phyloP scores from a whole-genome alignment of 1,140 invertebrate species.

The Trachymyrmex cornetzi region DNA sequence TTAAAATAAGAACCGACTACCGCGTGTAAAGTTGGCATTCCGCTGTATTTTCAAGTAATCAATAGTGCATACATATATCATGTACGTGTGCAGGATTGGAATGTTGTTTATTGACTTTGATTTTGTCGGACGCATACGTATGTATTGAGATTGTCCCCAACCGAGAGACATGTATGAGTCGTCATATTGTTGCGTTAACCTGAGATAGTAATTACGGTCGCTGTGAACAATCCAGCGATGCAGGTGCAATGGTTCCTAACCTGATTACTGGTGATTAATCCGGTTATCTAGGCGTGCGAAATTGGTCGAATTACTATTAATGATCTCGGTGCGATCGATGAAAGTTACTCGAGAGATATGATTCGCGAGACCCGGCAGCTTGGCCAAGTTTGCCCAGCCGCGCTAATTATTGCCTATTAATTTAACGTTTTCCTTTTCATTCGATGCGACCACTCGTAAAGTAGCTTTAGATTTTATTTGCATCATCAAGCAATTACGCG shows the following conservation, averaged over 20 bases:
- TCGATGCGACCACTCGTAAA: background rate
- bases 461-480: conserved; percentile 25
- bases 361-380: background rate
- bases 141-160: background rate
- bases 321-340: conserved; percentile 29
- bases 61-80: background rate
- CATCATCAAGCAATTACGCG: background rate
- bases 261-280: conserved; percentile 53
- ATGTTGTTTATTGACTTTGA: conserved; percentile 33
- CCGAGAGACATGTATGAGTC: background rate
- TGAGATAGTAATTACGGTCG: conserved; percentile 35
- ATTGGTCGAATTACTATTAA: conserved; percentile 61
- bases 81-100: background rate
- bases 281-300: conserved; percentile 3
- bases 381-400: background rate
- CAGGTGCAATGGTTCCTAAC: conserved; percentile 33
- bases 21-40: background rate
- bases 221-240: conserved; percentile 13
- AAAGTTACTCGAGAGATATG: background rate
- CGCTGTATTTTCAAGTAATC: conserved; percentile 12
- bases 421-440: background rate
- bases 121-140: conserved; percentile 8
- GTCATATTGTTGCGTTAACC: conserved; percentile 41
- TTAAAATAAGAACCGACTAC: no score
- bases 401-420: background rate